Conservation (phyloP, 2,113 vertebrate genomes). For the Syngnathoides biaculeatus region DNA sequence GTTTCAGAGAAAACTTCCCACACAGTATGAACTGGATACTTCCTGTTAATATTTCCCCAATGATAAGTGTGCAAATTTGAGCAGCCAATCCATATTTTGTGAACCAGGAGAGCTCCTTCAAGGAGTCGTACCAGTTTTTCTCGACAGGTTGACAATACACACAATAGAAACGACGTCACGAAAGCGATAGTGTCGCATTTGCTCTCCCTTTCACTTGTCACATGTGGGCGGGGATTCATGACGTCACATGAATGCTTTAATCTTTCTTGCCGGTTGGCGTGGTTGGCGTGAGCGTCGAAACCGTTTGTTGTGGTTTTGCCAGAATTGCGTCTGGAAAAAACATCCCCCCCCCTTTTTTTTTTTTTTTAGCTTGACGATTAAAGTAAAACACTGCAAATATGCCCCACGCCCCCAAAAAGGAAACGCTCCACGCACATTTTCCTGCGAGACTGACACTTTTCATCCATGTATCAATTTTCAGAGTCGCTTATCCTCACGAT, state of each 20-base stretch:
- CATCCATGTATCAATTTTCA: no score
- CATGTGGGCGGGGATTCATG: not conserved
- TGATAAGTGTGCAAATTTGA: not conserved
- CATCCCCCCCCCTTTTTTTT: not conserved
- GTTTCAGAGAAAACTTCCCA: constrained; percentile 24
- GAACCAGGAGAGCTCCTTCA: not conserved
- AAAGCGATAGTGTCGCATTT: not conserved
- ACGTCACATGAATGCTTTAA: no score
- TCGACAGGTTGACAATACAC: not conserved
- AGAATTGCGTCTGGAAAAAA: not conserved
- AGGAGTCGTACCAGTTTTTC: no score
- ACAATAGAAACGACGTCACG: not conserved
- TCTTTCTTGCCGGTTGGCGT: no score
- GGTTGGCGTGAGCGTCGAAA: not conserved
- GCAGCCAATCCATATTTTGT: constrained; percentile 4
- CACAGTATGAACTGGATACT: constrained; percentile 23
- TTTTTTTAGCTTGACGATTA: not conserved
- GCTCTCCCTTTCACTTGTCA: not conserved
- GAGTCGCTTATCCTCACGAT: no score
- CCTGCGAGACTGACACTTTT: no score
- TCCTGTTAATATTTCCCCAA: constrained; percentile 20
- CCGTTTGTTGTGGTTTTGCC: not conserved
- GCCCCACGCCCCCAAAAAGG: no score
- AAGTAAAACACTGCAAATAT: not conserved
- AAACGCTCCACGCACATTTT: no score